phyloP scores from a whole-genome alignment of 2,797 vertebrate species.

The Hipposideros larvatus region DNA sequence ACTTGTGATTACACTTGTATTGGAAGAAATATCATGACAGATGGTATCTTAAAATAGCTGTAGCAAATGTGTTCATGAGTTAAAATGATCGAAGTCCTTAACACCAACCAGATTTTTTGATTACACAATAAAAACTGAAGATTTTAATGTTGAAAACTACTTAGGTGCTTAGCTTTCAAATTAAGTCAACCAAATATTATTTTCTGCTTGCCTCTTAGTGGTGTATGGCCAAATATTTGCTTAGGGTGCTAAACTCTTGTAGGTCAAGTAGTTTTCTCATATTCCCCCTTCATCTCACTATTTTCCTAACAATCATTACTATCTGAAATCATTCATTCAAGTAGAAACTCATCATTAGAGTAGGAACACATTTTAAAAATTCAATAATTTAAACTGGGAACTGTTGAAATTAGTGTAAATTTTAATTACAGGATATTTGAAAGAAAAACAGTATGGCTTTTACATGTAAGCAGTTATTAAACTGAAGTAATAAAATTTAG shows the following conservation, averaged over 20 bases:
- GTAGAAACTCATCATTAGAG: not conserved
- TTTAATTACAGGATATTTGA: not conserved
- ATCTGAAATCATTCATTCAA: conserved; percentile 55
- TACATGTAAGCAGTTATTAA: conserved; percentile 36
- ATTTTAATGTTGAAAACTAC: conserved; percentile 70
- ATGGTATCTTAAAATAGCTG: conserved; percentile 80
- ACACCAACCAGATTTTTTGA: conserved; percentile 71
- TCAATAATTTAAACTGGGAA: not conserved
- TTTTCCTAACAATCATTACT: not conserved
- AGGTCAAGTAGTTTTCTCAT: conserved; percentile 41
- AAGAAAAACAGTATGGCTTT: not conserved
- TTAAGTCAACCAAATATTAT: conserved; percentile 48
- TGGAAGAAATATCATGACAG: conserved; percentile 73
- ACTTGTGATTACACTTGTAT: conserved; percentile 77
- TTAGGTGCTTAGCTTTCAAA: conserved; percentile 70
- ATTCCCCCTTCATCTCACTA: not conserved
- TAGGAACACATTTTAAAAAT: not conserved
- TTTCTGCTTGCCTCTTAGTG: conserved; percentile 78
- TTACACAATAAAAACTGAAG: conserved; percentile 70
- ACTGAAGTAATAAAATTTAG: conserved; percentile 19
- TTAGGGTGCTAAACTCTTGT: conserved; percentile 64
- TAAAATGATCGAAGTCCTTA: conserved; percentile 75
- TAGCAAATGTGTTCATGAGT: conserved; percentile 81
- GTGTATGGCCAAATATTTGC: conserved; percentile 47
- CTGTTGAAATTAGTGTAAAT: not conserved